Evolutionary conservation across 2,888 invertebrate genomes (phyloP).

Genomic region (Scrobipalpa atriplicella): DNA sequence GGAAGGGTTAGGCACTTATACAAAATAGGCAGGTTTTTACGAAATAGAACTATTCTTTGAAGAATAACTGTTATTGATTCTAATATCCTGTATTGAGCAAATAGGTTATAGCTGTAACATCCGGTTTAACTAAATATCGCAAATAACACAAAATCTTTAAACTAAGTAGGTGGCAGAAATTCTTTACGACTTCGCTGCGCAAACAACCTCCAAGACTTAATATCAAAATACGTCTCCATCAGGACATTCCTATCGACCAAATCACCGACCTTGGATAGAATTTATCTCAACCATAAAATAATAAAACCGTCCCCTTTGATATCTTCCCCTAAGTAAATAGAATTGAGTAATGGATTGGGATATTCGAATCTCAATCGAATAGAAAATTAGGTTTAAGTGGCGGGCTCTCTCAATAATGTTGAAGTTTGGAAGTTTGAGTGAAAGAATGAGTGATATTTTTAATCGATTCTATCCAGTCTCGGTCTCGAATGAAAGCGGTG

Average conservation of each 20-base stretch:
- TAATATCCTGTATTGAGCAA: too few species aligned
- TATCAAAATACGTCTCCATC: slow-evolving; percentile 1
- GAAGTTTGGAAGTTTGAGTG: slow-evolving; percentile 12
- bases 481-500: not conserved
- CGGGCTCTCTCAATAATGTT: slow-evolving; percentile 25
- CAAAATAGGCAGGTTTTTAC: not conserved
- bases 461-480: slow-evolving; percentile 18
- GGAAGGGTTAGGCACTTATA: not conserved
- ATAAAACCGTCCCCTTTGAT: slow-evolving; percentile 29
- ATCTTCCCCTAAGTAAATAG: slow-evolving; percentile 32
- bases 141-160: too few species aligned
- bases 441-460: slow-evolving; percentile 17
- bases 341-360: slow-evolving; percentile 33
- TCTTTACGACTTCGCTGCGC: slow-evolving; percentile 3
- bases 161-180: not conserved
- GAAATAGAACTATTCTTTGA: too few species aligned
- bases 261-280: slow-evolving; percentile 23
- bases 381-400: slow-evolving; percentile 34
- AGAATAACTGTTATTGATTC: too few species aligned
- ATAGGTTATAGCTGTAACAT: too few species aligned
- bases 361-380: slow-evolving; percentile 28
- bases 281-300: slow-evolving; percentile 31
- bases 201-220: not conserved
- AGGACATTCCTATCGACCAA: slow-evolving; percentile 8
- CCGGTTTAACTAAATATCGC: too few species aligned